phyloP scores from a whole-genome alignment of 2,888 invertebrate species.

The Pristionchus exspectatus region DNA sequence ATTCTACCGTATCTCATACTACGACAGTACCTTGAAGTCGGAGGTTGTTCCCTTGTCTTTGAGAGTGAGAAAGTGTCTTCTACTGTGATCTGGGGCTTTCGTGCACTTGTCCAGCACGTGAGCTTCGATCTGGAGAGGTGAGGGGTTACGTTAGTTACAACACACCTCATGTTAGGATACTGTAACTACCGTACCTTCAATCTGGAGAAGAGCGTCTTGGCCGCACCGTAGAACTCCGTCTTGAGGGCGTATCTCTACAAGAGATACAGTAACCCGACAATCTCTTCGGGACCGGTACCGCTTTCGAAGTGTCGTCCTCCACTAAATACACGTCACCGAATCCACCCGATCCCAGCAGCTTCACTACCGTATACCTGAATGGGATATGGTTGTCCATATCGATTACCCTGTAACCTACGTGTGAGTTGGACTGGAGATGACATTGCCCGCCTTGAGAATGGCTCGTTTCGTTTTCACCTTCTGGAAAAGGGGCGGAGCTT shows the following conservation, averaged over 20 bases:
- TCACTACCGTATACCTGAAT: slow-evolving; percentile 51
- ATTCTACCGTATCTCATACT: not conserved
- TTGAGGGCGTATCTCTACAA: slow-evolving; percentile 46
- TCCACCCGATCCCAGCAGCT: slow-evolving; percentile 39
- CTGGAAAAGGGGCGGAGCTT: slow-evolving; percentile 36
- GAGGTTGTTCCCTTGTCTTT: slow-evolving; percentile 45
- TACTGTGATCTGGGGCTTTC: not conserved
- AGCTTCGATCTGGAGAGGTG: slow-evolving; percentile 15
- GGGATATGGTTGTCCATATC: not conserved
- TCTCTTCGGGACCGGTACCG: not conserved
- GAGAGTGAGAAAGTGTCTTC: slow-evolving; percentile 35
- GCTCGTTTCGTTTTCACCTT: not conserved
- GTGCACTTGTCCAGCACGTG: slow-evolving; percentile 33
- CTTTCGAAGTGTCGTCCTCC: slow-evolving; percentile 32
- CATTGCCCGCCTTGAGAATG: slow-evolving; percentile 28
- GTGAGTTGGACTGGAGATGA: slow-evolving; percentile 28
- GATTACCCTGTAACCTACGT: not conserved
- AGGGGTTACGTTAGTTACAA: not conserved
- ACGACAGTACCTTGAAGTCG: slow-evolving; percentile 18
- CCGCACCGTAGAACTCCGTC: slow-evolving; percentile 46
- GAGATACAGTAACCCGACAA: not conserved
- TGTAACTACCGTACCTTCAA: slow-evolving; percentile 8
- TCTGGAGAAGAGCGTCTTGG: slow-evolving; percentile 11
- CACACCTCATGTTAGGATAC: not conserved
- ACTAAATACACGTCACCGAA: slow-evolving; percentile 45